phyloP scores from a whole-genome alignment of 2,797 vertebrate genomes.

The Liparis tanakae region DNA sequence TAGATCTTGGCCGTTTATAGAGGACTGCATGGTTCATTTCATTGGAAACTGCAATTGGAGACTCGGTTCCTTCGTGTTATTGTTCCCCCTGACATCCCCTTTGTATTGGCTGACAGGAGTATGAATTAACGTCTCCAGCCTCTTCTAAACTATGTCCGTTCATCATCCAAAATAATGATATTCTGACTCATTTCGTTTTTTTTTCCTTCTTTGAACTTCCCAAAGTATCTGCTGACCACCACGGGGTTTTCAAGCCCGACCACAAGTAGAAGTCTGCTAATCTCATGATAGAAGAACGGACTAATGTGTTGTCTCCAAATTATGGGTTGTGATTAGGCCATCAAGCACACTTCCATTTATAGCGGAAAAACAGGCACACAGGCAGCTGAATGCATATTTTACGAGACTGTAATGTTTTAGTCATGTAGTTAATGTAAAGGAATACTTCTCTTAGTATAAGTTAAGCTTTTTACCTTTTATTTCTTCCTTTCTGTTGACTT shows the following conservation, averaged over 20 bases:
- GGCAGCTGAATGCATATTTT: conserved; percentile 45
- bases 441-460: conserved; percentile 11
- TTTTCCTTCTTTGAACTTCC: conserved; percentile 35
- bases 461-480: conserved; percentile 25
- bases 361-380: conserved; percentile 49
- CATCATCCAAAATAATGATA: conserved; percentile 54
- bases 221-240: conserved; percentile 64
- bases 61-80: conserved; percentile 52
- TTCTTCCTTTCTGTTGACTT: conserved; percentile 27
- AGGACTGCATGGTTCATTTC: conserved; percentile 49
- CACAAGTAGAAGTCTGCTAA: conserved; percentile 58
- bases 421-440: conserved; percentile 36
- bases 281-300: conserved; percentile 60
- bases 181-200: conserved; percentile 31
- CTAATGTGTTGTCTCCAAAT: conserved; percentile 64
- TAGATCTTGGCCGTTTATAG: conserved; percentile 55
- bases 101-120: conserved; percentile 64
- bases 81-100: conserved; percentile 61
- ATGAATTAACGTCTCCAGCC: conserved; percentile 43
- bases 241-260: conserved; percentile 39
- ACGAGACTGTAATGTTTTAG: conserved; percentile 42
- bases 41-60: conserved; percentile 61
- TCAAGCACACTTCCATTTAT: conserved; percentile 49
- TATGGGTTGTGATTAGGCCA: conserved; percentile 62
- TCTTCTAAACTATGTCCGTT: conserved; percentile 45